Evolutionary conservation across 2,888 invertebrate species (phyloP), one percentile per base, ranked within the genome.

Genomic region (Idaea aversata): DNA sequence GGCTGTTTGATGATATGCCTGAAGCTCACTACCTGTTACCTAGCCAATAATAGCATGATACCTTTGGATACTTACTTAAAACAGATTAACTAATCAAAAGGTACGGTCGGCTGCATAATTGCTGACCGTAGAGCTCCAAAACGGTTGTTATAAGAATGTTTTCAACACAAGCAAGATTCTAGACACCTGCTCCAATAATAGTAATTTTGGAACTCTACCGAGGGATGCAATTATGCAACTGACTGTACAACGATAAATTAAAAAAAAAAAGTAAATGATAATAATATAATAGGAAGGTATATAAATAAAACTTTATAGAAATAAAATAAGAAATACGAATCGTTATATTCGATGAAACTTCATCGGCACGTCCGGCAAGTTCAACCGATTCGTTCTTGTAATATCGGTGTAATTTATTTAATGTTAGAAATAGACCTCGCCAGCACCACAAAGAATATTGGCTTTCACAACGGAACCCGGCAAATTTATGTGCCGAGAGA

Each of bases 371-470:
- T 89, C 85, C 85, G 75, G 81, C 90, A 83, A 88, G 89, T 90
- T 89, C 83, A 76, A 76, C 83, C 84, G 88, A 91, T 91, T 90
- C 89, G 90, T 90, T 92, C 88, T 90, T 87, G 91, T 92, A 90
- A 92, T 92, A 91, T 90, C 88, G 76, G 81, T 84, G 88, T 91
- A 91, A 92, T 91, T 93, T 92, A 92, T 93, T 91, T 92, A 91
- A 93, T 92, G 90, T 90, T 90, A 87, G 88, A 90, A 91, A 90
- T 88, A 90, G 85, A 91, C 85, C 85, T 87, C 86, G 89, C 86
- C 81, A 87, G 82, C 83, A 82, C 88, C 81, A 87, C 91, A 91
- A 92, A 91, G 91, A 92, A 92, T 92, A 91, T 91, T 91, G 89
- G 89, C 92, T 92, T 92, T 92, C 92, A 91, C 90, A 91, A 92